Evolutionary conservation across 2,797 vertebrate species (phyloP), one percentile per base, ranked within the genome.

Genomic region (Nyctalus aviator): DNA sequence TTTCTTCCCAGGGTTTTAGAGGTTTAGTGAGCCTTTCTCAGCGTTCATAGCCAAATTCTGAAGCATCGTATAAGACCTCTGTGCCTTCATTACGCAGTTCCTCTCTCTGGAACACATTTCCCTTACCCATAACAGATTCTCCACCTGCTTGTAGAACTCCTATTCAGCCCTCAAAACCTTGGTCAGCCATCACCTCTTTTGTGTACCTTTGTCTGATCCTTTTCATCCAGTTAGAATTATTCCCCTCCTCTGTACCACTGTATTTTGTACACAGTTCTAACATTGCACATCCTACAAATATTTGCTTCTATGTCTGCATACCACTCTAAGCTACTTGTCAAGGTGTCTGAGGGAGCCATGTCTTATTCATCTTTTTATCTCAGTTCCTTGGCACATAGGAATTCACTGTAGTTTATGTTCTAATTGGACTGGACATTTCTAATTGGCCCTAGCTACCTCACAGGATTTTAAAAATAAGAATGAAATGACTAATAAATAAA

Each of bases 151-250:
- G 44, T 41, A 94, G 53, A 81, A 85, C 20, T 84, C 50, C 46
- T 88, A 2, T 71, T 92, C 37, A 59, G 79, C 59, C 44, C 94
- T 90, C 86, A 84, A 90, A 90, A 77, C 46, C 73, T 8, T 76
- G 27, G 10, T 64, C 77, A 32, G 5, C 23, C 21, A 21, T 73
- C 32, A 23, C 30, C 23, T 73, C 21, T 83, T 50, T 23, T 50
- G 14, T 64, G 78, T 37, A 20, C 12, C 30, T 46, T 46, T 46
- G 59, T 69, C 53, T 20, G 62, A 57, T 59, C 62, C 53, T 41
- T 75, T 18, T 18, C 11, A n/a, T 17, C 30, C 20, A 46, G 55
- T 30, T 8, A 62, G 44, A 90, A 50, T 66, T 11, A 69, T 37
- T 68, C 17, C 27, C 53, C 86, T 64, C 82, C 9, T 77, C 41